Evolutionary conservation across 2,797 vertebrate genomes (phyloP).

Genomic region (Podargus strigoides): DNA sequence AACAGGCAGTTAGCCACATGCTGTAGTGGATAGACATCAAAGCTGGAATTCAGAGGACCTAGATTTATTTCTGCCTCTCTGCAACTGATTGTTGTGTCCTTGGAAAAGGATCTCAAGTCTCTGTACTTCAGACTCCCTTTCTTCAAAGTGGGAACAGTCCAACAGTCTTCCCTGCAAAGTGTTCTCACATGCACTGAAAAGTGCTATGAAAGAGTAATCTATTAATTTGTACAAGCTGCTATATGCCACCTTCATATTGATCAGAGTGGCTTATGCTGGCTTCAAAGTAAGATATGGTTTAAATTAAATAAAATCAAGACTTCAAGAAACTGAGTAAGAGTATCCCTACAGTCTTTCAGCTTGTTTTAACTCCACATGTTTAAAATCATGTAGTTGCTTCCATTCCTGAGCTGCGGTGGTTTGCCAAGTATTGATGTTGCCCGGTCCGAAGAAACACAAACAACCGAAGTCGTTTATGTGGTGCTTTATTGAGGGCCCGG

Average conservation of each 20-base stretch:
- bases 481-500: too few relatives aligned
- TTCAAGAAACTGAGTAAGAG: background rate
- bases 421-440: background rate
- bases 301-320: background rate
- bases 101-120: background rate
- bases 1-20: background rate
- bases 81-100: background rate
- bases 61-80: background rate
- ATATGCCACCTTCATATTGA: background rate
- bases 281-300: background rate
- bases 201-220: background rate
- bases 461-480: too few relatives aligned
- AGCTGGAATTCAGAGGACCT: background rate
- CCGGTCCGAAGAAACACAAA: too few relatives aligned
- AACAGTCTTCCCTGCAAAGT: background rate
- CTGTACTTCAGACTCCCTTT: background rate
- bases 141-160: background rate
- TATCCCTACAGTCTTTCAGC: background rate
- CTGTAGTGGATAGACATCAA: background rate
- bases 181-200: background rate
- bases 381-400: background rate
- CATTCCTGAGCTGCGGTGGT: background rate
- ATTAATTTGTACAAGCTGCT: background rate
- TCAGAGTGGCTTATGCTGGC: background rate
- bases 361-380: background rate